Evolutionary conservation across 2,113 vertebrate species (phyloP).

Genomic region (Aphelocoma coerulescens): DNA sequence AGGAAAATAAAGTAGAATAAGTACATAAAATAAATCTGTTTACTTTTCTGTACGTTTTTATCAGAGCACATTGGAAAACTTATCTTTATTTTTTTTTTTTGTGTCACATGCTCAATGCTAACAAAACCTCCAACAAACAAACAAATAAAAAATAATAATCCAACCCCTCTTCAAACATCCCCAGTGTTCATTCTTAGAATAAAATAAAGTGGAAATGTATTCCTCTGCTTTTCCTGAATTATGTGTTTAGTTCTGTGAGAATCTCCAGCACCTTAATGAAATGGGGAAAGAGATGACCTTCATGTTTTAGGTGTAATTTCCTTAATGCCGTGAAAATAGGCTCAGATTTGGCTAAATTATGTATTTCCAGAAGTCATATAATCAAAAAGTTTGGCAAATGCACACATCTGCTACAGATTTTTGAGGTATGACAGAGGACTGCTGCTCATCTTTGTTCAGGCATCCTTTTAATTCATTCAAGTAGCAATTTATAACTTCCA

Average conservation of each 20-base stretch:
- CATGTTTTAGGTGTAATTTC: not conserved
- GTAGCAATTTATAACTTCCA: not conserved
- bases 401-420: fast-evolving
- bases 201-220: not conserved
- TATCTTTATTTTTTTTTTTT: not conserved
- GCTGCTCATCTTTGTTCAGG: not conserved
- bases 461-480: not conserved
- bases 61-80: not conserved
- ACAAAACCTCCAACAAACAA: not conserved
- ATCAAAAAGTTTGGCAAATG: not conserved
- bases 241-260: not conserved
- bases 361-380: not conserved
- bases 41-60: not conserved
- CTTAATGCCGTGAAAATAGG: not conserved
- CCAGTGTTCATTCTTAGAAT: not conserved
- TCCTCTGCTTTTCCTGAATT: not conserved
- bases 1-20: not conserved
- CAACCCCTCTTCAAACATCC: not conserved
- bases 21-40: not conserved
- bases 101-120: not conserved
- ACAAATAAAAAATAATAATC: not conserved
- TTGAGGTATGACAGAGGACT: not conserved
- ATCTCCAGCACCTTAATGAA: not conserved
- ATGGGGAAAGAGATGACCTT: not conserved
- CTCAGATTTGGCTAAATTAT: not conserved